Base-by-base conservation (phyloP, 2,888 invertebrate genomes). In the Eristalis pertinax region DNA sequence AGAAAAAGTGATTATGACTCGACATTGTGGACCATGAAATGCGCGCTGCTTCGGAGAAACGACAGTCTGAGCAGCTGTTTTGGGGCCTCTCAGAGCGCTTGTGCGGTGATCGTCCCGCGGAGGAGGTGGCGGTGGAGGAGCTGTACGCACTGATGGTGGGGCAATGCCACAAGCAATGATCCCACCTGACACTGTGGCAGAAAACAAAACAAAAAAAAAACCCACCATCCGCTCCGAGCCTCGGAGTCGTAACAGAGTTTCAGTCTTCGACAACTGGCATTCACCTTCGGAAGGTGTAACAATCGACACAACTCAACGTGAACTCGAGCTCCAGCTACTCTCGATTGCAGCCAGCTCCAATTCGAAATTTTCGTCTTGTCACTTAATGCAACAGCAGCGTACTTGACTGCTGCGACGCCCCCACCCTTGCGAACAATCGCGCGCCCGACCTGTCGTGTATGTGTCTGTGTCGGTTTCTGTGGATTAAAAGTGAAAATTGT, bases 1-100 rank as follows among this genome's bases (percentile, higher is more conserved):
- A 87, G 87, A 83, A 87, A 87, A 87, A 87, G 87, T 87, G 87
- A 87, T 87, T 84, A 87, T 87, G 87, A 87, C 72, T 84, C 87
- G 79, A 84, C 84, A 79, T 84, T 69, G 84, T 84, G 84, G 79
- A 76, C 87, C 84, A 60, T 87, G 84, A 84, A 87, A 87, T 80
- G 73, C 8, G n/a, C n/a, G 43, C 43, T 50, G 43, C 68, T 80
- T 84, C 64, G 65, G 84, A 80, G 87, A 87, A 87, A 84, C 84
- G 84, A 35, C 84, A 83, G 26, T 38, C 38, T 13, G 5, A 83
- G 78, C 78, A 79, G 79, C 79, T 84, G 78, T 83, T 68, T 32
- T 43, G 22, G 73, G 63, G 13, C 13, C 26, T 81, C 41, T 76
- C 50, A 60, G 60, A n/a, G 24, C 68, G 24, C 13, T 7, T 29